Evolutionary conservation across 2,888 invertebrate genomes (phyloP).

Genomic region (Microdon myrmicae): DNA sequence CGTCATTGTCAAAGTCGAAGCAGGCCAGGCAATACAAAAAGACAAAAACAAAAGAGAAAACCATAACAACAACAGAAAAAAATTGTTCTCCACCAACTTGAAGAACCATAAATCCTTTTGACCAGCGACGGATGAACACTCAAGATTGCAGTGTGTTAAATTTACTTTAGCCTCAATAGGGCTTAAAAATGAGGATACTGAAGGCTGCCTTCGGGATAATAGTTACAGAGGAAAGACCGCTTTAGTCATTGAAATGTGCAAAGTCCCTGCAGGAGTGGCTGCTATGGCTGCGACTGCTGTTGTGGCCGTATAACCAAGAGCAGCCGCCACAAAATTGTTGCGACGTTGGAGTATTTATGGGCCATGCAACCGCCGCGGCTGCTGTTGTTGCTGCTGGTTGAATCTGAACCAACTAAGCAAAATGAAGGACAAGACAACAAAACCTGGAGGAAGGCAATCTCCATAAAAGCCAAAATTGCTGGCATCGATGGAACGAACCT

Average conservation of each 20-base stretch:
- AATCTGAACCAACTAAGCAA: slow-evolving; percentile 24
- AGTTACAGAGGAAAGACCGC: slow-evolving; percentile 46
- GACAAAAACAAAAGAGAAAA: too few species aligned
- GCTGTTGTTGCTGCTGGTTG: slow-evolving; percentile 27
- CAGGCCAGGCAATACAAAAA: background rate
- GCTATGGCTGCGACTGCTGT: slow-evolving; percentile 21
- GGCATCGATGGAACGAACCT: slow-evolving; percentile 7
- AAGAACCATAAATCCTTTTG: slow-evolving; percentile 46
- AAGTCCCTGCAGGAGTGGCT: slow-evolving; percentile 27
- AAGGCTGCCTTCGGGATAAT: slow-evolving; percentile 40
- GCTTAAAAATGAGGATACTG: slow-evolving; percentile 44
- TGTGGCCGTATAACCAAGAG: slow-evolving; percentile 12
- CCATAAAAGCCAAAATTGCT: slow-evolving; percentile 34
- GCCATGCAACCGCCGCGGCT: slow-evolving; percentile 34
- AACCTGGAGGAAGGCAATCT: slow-evolving; percentile 26
- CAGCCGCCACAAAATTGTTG: slow-evolving; percentile 46
- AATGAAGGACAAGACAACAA: slow-evolving; percentile 1
- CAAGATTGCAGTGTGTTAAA: slow-evolving; percentile 46
- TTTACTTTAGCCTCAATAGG: slow-evolving; percentile 43
- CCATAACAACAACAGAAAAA: too few species aligned
- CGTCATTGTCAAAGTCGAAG: slow-evolving; percentile 33
- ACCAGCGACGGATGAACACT: slow-evolving; percentile 46
- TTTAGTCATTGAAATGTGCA: slow-evolving; percentile 37
- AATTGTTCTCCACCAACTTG: too few species aligned
- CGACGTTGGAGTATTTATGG: slow-evolving; percentile 51